Base-by-base conservation (phyloP, 2,888 invertebrate species). In the Euphydryas editha region DNA sequence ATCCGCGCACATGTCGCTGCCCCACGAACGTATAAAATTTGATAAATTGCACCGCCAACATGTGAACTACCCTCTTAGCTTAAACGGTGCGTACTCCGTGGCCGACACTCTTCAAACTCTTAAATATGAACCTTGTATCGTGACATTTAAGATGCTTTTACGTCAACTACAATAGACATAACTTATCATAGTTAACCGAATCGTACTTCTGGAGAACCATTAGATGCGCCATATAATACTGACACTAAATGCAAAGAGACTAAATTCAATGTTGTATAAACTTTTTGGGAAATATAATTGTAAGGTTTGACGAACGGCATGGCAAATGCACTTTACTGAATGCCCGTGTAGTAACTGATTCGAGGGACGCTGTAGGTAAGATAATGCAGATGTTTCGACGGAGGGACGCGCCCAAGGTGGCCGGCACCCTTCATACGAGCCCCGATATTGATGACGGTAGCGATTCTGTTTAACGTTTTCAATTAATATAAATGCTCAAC, bases 41-140 rank as follows among this genome's bases (percentile, higher is more conserved):
- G 92, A 92, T 92, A 92, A 91, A 92, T 92, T 85, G 90, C 86
- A 84, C 81, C 85, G 89, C 86, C 89, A 86, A 92, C 91, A 92
- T 90, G 91, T 82, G 90, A 91, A 90, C 90, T 91, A 90, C 92
- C 92, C 92, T 91, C 90, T 90, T 85, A 85, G 86, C 88, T 87
- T 88, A 88, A 90, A 87, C 90, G 87, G 84, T 81, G 80, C 83
- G 80, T 78, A 75, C 78, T 81, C 75, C 75, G 74, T 72, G 76
- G 75, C 75, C 78, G 73, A 72, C 75, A 44, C 6, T 15, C 30
- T 2, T 10, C 5, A 24, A 7, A 8, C 73, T 70, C 65, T 24
- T 71, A 18, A 86, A 78, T 76, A 60, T 71, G 59, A 70, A 78
- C 75, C 78, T 67, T 81, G 70, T 62, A 6, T 2, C 15, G 2